Evolutionary conservation across 1,140 invertebrate species (phyloP).

Genomic region (Ostrea edulis): DNA sequence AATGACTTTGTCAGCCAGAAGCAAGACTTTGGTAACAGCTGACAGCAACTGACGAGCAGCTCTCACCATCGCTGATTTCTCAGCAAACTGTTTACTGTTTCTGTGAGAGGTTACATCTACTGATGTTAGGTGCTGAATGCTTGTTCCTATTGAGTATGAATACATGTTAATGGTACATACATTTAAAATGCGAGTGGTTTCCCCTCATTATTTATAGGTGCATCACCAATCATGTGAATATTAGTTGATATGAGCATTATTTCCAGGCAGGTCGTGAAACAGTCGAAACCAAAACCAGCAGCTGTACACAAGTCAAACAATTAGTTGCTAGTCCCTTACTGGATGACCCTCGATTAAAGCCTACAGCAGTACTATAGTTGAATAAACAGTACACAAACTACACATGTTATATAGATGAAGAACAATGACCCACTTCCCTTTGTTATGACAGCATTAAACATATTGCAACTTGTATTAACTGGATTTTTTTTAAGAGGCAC

Average conservation of each 20-base stretch:
- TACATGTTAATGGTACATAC: not conserved
- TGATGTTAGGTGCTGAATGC: slow-evolving; percentile 94
- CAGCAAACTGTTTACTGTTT: slow-evolving; percentile 66
- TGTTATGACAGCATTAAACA: not conserved
- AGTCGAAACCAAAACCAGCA: not conserved
- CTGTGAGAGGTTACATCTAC: slow-evolving; percentile 76
- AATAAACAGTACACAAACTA: not conserved
- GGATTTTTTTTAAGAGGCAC: not conserved
- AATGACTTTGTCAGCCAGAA: slow-evolving; percentile 98
- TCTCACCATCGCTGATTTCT: slow-evolving; percentile 86
- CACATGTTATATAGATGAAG: not conserved
- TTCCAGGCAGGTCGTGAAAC: not conserved
- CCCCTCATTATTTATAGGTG: not conserved
- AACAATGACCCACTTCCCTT: not conserved
- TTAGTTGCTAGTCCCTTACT: not conserved
- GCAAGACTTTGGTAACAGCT: slow-evolving; percentile 96
- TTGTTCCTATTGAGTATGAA: slow-evolving; percentile 83
- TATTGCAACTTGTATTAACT: not conserved
- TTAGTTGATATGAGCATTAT: not conserved
- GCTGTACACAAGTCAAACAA: not conserved
- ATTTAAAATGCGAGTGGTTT: not conserved
- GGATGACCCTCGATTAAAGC: not conserved
- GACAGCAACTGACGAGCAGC: slow-evolving; percentile 95
- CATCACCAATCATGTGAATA: slow-evolving; percentile 1
- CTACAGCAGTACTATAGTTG: not conserved